Evolutionary conservation across 2,113 vertebrate genomes (phyloP), one percentile per base, ranked within the genome.

Genomic region (Phoenicopterus ruber): DNA sequence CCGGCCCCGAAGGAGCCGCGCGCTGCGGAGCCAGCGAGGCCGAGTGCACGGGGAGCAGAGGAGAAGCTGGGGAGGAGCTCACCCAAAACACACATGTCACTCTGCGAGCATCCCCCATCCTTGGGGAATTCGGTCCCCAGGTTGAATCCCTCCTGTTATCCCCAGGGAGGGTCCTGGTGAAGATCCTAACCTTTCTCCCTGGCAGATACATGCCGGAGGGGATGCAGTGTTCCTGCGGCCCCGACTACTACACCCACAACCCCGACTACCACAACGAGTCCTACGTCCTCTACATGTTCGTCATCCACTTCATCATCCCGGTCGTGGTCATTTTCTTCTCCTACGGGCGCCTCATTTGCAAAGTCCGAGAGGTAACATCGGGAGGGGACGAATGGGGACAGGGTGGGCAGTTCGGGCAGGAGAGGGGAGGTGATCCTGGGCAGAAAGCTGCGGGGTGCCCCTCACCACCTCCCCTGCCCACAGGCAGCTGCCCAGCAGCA

Each of bases 401-500:
- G 28, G 5, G 13, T 2, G 7, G 69, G 32, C 1, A 38, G 36
- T 22, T 40, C 0, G 0, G 55, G 55, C 22, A 26, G 65, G 65
- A 61, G 0, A 2, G 13, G 72, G 47, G 40, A 4, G 1, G 8
- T 9, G 34, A 9, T 6, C 2, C 2, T 0, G 28, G 22, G 4
- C 6, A 24, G 34, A 15, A 19, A 44, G 34, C 65, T 34, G 11
- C 3, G 1, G 22, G 44, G 12, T n/a, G 42, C 29, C 40, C 44
- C 82, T 91, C 66, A 88, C 13, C 55, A 2, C 42, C 36, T n/a
- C 13, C 19, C 3, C 5, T 17, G 9, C 11, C 55, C 6, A 2
- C 92, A 98, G 98, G 98, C 98, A 86, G 98, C 98, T 82, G 94
- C 98, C 14, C 97, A 98, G 93, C 98, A 99, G 96, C 98, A 98